A percentile compares a stretch with the other conserved stretches of the same genome.
Conservation (phyloP, 2,113 vertebrate species). For the Psittacula cyanocephala region DNA sequence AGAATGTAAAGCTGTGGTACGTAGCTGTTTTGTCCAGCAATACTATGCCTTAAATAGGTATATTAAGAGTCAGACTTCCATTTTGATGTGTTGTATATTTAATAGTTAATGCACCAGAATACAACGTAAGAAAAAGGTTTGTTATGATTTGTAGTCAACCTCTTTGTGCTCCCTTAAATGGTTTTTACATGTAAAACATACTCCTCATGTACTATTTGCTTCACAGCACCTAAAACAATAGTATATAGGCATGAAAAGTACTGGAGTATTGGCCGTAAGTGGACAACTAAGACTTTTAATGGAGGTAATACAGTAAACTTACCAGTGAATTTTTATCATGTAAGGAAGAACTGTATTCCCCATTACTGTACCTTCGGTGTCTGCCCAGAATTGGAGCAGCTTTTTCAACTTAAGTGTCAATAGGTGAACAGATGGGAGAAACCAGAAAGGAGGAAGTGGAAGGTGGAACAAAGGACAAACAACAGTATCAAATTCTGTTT, state of each 20-base stretch:
- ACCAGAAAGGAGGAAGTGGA: background rate
- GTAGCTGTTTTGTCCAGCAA: slow-evolving; percentile 42
- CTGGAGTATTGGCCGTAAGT: background rate
- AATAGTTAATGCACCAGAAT: slow-evolving; percentile 37
- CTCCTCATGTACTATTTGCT: background rate
- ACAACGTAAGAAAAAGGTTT: slow-evolving; percentile 44
- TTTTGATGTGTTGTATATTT: slow-evolving; percentile 39
- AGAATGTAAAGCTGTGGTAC: slow-evolving; percentile 54
- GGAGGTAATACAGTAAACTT: background rate
- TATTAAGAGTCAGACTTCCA: slow-evolving; percentile 47
- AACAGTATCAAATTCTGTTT: background rate
- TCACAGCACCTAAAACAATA: slow-evolving; percentile 13
- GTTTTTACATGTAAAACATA: slow-evolving; percentile 17
- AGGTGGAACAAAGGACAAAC: background rate
- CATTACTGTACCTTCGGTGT: slow-evolving; percentile 5
- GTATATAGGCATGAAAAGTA: slow-evolving; percentile 12
- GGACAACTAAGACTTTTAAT: slow-evolving; percentile 10
- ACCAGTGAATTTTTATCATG: slow-evolving; percentile 2
- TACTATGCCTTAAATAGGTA: slow-evolving; percentile 57
- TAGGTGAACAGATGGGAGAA: background rate
- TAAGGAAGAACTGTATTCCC: background rate
- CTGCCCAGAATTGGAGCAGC: slow-evolving; percentile 20
- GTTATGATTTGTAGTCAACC: slow-evolving; percentile 24
- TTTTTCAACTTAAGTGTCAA: background rate
- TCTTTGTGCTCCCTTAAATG: slow-evolving; percentile 31